phyloP scores from a whole-genome alignment of 1,140 invertebrate species.

The Drosophila malerkotliana region DNA sequence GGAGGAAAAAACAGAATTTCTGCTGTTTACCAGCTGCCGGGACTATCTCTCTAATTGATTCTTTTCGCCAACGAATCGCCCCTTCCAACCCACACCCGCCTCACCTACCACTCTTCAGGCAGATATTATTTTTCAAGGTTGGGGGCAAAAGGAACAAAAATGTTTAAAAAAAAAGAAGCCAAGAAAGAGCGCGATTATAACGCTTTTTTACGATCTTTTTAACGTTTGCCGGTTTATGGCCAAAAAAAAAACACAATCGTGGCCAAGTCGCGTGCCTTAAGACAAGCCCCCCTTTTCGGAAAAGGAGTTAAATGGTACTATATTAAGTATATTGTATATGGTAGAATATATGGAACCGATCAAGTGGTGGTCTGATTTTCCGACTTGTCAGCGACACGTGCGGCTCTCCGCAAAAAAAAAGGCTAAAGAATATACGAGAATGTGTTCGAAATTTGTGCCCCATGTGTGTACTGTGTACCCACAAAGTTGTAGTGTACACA shows the following conservation, averaged over 20 bases:
- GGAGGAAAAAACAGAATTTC: conserved; percentile 11
- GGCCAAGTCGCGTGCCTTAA: conserved; percentile 21
- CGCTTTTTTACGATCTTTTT: conserved; percentile 38
- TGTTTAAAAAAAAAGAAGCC: background rate
- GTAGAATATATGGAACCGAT: background rate
- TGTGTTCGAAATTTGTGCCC: background rate
- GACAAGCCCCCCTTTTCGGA: conserved; percentile 22
- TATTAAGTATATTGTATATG: background rate
- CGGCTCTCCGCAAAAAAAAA: conserved; percentile 26
- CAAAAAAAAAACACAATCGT: background rate
- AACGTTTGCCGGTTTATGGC: conserved; percentile 31
- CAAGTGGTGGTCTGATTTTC: background rate
- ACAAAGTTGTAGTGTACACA: background rate
- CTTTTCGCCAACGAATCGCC: conserved; percentile 12
- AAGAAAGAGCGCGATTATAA: conserved; percentile 7
- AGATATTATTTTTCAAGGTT: conserved; percentile 40
- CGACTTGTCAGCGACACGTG: conserved; percentile 40
- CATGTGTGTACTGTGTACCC: background rate
- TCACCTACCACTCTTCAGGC: background rate
- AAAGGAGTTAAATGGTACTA: conserved; percentile 13
- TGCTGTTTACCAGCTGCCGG: conserved; percentile 58
- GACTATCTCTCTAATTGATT: conserved; percentile 67
- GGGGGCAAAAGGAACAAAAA: conserved; percentile 6
- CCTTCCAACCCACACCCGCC: background rate
- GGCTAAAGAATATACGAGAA: conserved; percentile 1